A percentile compares a stretch with the other conserved stretches of the same genome.
These are phyloP conservation scores for Ischnura elegans DNA, from an alignment of 2,888 invertebrate genomes.

Conservation along the genomic window DNA sequence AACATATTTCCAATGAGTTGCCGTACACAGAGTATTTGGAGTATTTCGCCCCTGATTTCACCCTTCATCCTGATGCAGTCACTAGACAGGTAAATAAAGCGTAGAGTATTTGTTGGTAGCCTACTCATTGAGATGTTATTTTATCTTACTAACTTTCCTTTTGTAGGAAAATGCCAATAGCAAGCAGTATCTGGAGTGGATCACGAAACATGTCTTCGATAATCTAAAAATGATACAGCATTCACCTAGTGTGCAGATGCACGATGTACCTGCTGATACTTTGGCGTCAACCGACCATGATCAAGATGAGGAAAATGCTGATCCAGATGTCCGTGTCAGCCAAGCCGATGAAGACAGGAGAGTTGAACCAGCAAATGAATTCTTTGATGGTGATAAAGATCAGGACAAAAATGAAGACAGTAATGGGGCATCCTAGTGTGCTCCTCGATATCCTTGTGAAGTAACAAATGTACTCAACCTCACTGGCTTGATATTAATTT, in stretches of 20 bases:
- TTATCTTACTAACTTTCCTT: not conserved
- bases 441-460: not conserved
- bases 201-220: slow-evolving; percentile 92
- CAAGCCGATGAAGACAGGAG: slow-evolving; percentile 90
- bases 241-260: slow-evolving; percentile 98
- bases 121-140: not conserved
- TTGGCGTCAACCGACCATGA: slow-evolving; percentile 84
- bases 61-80: slow-evolving; percentile 94
- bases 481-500: not conserved
- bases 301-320: slow-evolving; percentile 86
- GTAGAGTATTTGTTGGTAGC: not conserved
- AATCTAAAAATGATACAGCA: slow-evolving; percentile 96
- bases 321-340: slow-evolving; percentile 89
- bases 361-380: slow-evolving; percentile 92
- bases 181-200: slow-evolving; percentile 95
- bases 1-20: slow-evolving; percentile 95
- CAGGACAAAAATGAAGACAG: slow-evolving; percentile 85
- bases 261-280: slow-evolving; percentile 93
- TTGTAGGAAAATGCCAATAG: slow-evolving; percentile 93
- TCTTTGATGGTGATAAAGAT: slow-evolving; percentile 94
- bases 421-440: slow-evolving; percentile 43
- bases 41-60: slow-evolving; percentile 98
- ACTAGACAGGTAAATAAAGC: slow-evolving; percentile 79
- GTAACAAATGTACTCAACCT: not conserved
- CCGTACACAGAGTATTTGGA: slow-evolving; percentile 98